Percentiles rank a stretch among this genome's conserved stretches.
Evolutionary conservation across 2,113 vertebrate species (phyloP).

Genomic region (Corythornis vintsioides): DNA sequence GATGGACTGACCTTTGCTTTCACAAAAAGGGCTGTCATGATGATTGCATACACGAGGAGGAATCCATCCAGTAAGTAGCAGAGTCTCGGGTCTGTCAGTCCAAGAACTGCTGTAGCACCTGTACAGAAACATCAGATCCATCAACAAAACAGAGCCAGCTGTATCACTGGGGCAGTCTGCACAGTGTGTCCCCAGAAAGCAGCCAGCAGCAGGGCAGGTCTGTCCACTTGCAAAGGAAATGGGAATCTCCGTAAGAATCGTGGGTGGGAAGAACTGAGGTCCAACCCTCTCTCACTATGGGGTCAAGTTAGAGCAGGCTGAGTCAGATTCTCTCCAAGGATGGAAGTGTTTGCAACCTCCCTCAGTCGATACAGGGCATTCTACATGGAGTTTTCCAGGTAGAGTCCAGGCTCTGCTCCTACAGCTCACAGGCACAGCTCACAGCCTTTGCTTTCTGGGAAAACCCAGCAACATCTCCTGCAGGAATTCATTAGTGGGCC

Average conservation of each 20-base stretch:
- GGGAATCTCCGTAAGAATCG: not conserved
- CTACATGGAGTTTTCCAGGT: not conserved
- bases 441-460: not conserved
- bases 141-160: not conserved
- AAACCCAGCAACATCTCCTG: not conserved
- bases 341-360: not conserved
- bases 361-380: accelerated
- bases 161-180: not conserved
- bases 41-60: constrained; percentile 84
- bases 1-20: constrained; percentile 81
- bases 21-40: constrained; percentile 87
- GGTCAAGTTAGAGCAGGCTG: not conserved
- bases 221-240: not conserved
- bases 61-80: constrained; percentile 90
- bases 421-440: accelerated
- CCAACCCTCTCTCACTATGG: not conserved
- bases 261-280: not conserved
- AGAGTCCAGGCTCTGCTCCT: not conserved
- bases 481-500: not conserved
- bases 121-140: not conserved
- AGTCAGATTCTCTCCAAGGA: not conserved
- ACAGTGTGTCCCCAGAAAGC: accelerated
- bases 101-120: constrained; percentile 50
- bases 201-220: not conserved
- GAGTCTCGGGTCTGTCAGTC: constrained; percentile 81